Conservation (phyloP, 1,140 invertebrate species). For the Formica exsecta region DNA sequence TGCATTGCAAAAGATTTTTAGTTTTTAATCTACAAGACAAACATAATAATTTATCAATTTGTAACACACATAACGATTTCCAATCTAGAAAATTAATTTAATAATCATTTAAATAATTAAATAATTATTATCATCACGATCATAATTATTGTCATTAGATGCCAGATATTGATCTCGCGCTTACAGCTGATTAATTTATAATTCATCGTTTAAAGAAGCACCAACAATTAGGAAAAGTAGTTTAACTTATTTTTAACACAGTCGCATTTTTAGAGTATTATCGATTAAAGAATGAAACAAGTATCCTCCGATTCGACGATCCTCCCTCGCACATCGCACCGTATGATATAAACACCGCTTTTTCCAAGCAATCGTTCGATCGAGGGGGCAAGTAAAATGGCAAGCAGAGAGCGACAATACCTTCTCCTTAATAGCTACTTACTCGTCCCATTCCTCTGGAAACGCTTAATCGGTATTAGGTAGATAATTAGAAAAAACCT, state of each 20-base stretch:
- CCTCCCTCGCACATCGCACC: constrained; percentile 39
- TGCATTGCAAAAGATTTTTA: neutral
- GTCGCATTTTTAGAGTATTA: constrained; percentile 6
- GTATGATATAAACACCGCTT: constrained; percentile 57
- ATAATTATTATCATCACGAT: neutral
- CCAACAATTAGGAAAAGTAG: neutral
- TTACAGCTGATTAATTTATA: neutral
- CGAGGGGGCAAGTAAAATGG: constrained; percentile 79
- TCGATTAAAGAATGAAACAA: constrained; percentile 11
- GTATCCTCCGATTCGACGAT: constrained; percentile 56
- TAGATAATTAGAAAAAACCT: constrained; percentile 84
- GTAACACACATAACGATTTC: neutral
- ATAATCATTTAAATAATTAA: neutral
- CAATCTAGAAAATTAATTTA: constrained; percentile 11
- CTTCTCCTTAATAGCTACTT: constrained; percentile 78
- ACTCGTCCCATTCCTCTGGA: constrained; percentile 77
- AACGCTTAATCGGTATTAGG: constrained; percentile 76
- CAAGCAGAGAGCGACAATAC: constrained; percentile 77
- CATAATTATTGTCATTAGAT: neutral
- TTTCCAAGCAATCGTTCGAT: constrained; percentile 71
- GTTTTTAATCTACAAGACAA: neutral
- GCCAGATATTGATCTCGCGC: neutral
- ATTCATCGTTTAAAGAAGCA: neutral
- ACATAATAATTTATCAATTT: neutral
- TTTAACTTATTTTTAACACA: neutral